Conservation (phyloP, 1,140 invertebrate genomes). For the Eubasilissa regina region DNA sequence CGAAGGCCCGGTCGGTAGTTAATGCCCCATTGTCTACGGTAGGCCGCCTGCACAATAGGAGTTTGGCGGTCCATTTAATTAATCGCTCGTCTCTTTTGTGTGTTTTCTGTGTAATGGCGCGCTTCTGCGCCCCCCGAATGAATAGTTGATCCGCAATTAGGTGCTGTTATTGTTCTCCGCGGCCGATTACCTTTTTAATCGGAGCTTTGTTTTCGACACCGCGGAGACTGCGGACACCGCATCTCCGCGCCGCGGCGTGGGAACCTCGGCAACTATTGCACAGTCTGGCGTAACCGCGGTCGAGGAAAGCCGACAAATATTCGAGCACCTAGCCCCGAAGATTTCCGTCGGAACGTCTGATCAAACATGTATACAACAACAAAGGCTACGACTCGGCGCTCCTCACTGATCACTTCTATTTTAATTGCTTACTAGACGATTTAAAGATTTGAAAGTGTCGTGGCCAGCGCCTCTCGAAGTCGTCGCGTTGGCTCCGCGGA, state of each 20-base stretch:
- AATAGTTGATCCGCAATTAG: conserved; percentile 57
- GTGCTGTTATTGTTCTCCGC: conserved; percentile 52
- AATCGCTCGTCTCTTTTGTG: conserved; percentile 35
- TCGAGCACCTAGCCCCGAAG: background rate
- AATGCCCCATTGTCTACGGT: conserved; percentile 27
- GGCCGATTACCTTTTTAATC: conserved; percentile 50
- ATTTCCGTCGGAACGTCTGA: conserved; percentile 9
- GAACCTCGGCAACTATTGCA: conserved; percentile 25
- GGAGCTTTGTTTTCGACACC: conserved; percentile 50
- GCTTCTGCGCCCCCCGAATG: conserved; percentile 30
- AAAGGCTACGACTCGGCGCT: background rate
- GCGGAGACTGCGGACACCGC: conserved; percentile 29
- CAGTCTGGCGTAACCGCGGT: conserved; percentile 7
- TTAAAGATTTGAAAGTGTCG: conserved; percentile 1
- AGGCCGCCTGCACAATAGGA: conserved; percentile 17
- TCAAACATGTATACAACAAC: conserved; percentile 13
- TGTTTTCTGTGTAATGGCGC: conserved; percentile 34
- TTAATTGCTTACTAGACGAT: background rate
- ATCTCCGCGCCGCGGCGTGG: conserved; percentile 25
- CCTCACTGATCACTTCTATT: conserved; percentile 1
- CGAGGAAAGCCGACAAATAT: conserved; percentile 33
- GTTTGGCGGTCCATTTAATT: conserved; percentile 36
- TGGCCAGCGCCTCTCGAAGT: conserved; percentile 24
- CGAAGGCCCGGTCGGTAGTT: background rate
- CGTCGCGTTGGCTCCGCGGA: conserved; percentile 36